Evolutionary conservation across 2,888 invertebrate species (phyloP), one percentile per base, ranked within the genome.

Genomic region (Diabrotica balteata): DNA sequence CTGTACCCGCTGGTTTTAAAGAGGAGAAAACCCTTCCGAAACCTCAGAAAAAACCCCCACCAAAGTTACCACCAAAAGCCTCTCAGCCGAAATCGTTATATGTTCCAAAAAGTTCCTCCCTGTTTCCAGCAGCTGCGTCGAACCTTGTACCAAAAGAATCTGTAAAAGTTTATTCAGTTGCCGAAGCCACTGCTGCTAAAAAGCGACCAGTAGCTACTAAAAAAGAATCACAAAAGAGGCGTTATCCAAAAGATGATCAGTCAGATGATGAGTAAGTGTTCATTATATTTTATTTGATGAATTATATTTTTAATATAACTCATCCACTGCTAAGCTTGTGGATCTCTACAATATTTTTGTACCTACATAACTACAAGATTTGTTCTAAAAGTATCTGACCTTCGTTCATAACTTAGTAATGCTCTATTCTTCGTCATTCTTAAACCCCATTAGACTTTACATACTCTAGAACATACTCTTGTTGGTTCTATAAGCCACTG

Each of bases 1-100:
- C 88, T 69, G 85, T 86, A 75, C 90, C 90, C 8, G 77, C 80
- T 52, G 1, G 87, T 87, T 73, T 86, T 85, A 73, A 81, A 75
- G 70, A 32, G 57, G 42, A 17, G 45, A 47, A 62, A 66, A 63
- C 55, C 68, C 32, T 4, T 4, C 4, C 32, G 32, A 63, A 66
- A 10, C 47, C 47, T 47, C 9, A 9, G 47, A 47, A 8, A 47
- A 32, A 32, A 32, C 32, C 63, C 7, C 11, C 54, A n/a, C 53
- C 59, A 42, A 61, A 50, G 46, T 11, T 52, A 42, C 22, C 52
- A 49, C 8, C 22, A 46, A 55, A 64, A 58, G 8, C 7, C 17
- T 49, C 47, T 46, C 11, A 32, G 7, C 9, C 66, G 42, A 64
- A 63, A 74, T 70, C 59, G 32, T 32, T 77, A 66, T 74, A 79